Conservation (phyloP, 2,888 invertebrate species). For the Drosophila fungiperda region DNA sequence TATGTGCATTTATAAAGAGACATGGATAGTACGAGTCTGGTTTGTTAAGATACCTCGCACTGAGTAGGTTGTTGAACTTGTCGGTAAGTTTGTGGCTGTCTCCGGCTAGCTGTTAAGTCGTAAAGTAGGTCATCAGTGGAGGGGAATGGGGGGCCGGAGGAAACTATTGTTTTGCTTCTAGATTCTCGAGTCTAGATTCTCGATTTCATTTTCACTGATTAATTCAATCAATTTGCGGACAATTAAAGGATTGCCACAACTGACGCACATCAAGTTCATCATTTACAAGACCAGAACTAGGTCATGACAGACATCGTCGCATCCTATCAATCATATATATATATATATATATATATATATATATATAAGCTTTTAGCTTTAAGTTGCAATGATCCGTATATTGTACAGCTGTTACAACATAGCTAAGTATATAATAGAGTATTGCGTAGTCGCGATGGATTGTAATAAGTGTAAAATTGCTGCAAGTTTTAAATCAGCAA, state of each 20-base stretch:
- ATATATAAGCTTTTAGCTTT: background rate
- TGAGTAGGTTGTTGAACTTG: slow-evolving; percentile 25
- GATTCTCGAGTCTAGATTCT: slow-evolving; percentile 6
- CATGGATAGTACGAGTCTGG: background rate
- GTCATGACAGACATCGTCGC: slow-evolving; percentile 1
- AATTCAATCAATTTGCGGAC: slow-evolving; percentile 63
- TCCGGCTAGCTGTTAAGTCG: background rate
- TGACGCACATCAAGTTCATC: slow-evolving; percentile 25
- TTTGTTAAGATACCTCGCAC: slow-evolving; percentile 6
- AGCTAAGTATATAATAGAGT: background rate
- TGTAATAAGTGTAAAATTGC: background rate
- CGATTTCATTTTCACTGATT: slow-evolving; percentile 43
- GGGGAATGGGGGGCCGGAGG: slow-evolving; percentile 6
- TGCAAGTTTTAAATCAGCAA: background rate
- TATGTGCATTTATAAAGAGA: background rate
- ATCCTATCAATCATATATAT: background rate
- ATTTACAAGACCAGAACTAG: slow-evolving; percentile 4
- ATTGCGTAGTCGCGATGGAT: background rate
- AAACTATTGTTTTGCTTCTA: slow-evolving; percentile 37
- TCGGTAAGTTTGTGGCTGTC: background rate
- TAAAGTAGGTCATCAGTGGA: slow-evolving; percentile 38
- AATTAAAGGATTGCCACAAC: slow-evolving; percentile 60
- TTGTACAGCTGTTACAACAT: background rate
- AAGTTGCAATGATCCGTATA: background rate
- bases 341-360: background rate